Percentiles rank a stretch among this genome's conserved stretches.
Conservation (phyloP, 2,113 vertebrate species). For the Coturnix japonica region DNA sequence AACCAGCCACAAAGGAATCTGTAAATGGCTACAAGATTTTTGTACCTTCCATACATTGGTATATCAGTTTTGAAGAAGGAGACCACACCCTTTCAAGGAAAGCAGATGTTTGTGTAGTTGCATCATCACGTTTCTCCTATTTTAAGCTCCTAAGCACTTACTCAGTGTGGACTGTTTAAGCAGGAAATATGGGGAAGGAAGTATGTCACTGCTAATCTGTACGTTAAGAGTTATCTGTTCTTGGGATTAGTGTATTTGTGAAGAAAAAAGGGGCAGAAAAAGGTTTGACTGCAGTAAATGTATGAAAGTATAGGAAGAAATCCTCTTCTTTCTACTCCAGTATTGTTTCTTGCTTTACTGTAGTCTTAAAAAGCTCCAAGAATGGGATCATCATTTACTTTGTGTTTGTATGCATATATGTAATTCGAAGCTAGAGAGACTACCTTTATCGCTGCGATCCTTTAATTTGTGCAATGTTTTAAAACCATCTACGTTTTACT, state of each 20-base stretch:
- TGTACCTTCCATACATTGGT: neutral
- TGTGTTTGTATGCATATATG: neutral
- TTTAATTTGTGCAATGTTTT: no score
- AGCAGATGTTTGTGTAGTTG: neutral
- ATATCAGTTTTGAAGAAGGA: neutral
- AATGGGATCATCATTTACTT: neutral
- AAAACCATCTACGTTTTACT: no score
- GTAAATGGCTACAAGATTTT: neutral
- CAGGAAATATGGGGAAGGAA: constrained; percentile 8
- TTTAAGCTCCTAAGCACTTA: neutral
- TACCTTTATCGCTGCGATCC: neutral
- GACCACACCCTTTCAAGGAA: neutral
- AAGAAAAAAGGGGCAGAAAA: neutral
- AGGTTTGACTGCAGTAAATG: neutral
- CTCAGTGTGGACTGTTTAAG: neutral
- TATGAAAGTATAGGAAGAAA: neutral
- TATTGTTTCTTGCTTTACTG: neutral
- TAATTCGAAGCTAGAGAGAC: rapidly evolving
- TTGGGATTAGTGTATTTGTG: neutral
- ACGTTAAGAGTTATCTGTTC: neutral
- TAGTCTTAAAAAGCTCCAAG: neutral
- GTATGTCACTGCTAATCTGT: neutral
- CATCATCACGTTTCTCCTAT: constrained; percentile 10
- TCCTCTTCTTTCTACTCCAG: neutral
- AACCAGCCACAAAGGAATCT: neutral